Evolutionary conservation across 1,140 invertebrate species (phyloP), one percentile per base, ranked within the genome.

Genomic region (Phocides pigmalion): DNA sequence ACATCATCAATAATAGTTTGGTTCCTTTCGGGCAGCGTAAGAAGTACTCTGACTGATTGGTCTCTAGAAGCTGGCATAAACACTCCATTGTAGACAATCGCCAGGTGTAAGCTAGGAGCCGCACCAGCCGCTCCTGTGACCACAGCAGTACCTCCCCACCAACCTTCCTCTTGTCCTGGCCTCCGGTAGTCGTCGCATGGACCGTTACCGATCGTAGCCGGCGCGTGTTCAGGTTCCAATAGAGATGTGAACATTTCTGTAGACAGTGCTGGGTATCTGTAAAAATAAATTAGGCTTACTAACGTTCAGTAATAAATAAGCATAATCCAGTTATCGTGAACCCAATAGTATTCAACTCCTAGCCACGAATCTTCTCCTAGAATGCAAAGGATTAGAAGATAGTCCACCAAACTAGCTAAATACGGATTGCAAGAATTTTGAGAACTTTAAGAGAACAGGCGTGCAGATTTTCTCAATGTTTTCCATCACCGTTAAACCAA

Each of bases 121-220:
- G 96, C 94, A 0, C 95, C 94, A 0, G 95, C 94, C 0, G 94
- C 95, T 0, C 95, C 95, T 0, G 96, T 96, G 0, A 98, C 95
- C 11, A 97, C 95, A 3, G 96, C 97, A 0, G 97, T 98, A 0
- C 96, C 97, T 11, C 96, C 96, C 37, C 97, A 97, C 51, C 96
- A 97, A 1, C 96, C 96, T 16, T 94, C 93, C 1, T 96, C 95
- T 39, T 87, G 78, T 0, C 84, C 83, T 8, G 88, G 77, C 89
- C 92, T 93, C 0, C 83, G 72, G 54, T 77, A 62, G 79, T 89
- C 94, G 90, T 94, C 70, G 82, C 79, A 66, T 56, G 86, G 82
- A 1, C 82, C 81, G 11, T 75, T 82, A 37, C 92, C 92, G 3
- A 81, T 74, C 0, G 72, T 63, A 1, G 91, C 84, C 14, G 92